Percentiles rank a stretch among this genome's conserved stretches.
These are phyloP conservation scores for Bombus affinis DNA, from an alignment of 1,140 invertebrate species.

Conservation along the genomic window DNA sequence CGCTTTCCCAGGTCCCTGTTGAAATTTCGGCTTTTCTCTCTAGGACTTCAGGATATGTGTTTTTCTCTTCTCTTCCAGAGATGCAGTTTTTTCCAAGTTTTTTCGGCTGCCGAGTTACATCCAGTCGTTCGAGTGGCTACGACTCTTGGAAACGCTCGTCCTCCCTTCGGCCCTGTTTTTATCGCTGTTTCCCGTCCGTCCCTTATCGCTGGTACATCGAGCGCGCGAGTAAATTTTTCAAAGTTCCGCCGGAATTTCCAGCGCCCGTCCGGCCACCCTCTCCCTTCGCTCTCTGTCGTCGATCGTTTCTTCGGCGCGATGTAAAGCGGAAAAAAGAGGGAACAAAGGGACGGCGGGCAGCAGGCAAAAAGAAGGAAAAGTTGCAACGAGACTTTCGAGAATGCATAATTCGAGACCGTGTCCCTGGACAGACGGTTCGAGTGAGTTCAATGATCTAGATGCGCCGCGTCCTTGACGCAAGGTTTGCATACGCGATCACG, in stretches of 20 bases:
- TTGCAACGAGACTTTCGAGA: not conserved
- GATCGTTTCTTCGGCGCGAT: not conserved
- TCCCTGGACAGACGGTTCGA: conserved; percentile 6
- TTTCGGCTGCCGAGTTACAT: not conserved
- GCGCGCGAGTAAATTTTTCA: conserved; percentile 24
- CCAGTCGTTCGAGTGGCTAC: not conserved
- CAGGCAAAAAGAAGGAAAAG: not conserved
- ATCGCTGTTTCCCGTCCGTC: not conserved
- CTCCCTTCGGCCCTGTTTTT: not conserved
- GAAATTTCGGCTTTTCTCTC: conserved; percentile 28
- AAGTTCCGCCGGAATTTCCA: not conserved
- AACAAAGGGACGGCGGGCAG: too few relatives aligned
- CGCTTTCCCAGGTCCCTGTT: conserved; percentile 28
- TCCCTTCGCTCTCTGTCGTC: not conserved
- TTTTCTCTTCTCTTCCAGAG: not conserved
- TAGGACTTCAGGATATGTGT: not conserved
- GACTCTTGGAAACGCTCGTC: too few relatives aligned
- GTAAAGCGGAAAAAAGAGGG: not conserved
- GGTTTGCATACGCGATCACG: conserved; percentile 34
- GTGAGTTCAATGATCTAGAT: conserved; percentile 47
- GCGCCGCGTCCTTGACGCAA: conserved; percentile 21
- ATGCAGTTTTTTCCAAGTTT: not conserved
- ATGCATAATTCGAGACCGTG: conserved; percentile 33
- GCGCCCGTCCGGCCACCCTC: not conserved
- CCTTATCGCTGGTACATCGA: not conserved